These are phyloP conservation scores for Taenioides sp. DNA, from an alignment of 2,797 vertebrate species.

Conservation along the genomic window DNA sequence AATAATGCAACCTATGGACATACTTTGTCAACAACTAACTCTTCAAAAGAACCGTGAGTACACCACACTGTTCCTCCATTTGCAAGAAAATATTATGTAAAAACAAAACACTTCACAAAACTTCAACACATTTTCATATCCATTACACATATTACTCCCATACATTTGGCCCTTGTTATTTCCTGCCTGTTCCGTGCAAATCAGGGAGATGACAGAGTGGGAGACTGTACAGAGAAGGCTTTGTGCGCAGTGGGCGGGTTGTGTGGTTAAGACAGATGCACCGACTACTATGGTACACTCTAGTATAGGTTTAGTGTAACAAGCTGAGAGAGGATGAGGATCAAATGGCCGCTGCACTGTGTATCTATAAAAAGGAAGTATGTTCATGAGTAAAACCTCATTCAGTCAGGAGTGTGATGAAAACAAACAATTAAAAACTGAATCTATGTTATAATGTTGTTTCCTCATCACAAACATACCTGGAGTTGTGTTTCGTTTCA, in stretches of 20 bases:
- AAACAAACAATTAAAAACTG: background rate
- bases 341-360: slow-evolving; percentile 33
- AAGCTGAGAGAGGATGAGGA: slow-evolving; percentile 1
- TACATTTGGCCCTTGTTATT: slow-evolving; percentile 12
- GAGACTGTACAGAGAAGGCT: slow-evolving; percentile 50
- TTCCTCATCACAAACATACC: no score
- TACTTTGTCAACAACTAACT: no score
- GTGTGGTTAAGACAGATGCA: slow-evolving; percentile 43
- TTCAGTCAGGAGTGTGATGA: background rate
- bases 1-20: no score
- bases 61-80: background rate
- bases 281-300: slow-evolving; percentile 40
- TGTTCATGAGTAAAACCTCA: background rate
- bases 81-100: background rate
- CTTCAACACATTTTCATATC: background rate
- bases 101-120: background rate
- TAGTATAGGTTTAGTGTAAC: slow-evolving; percentile 27
- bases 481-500: no score
- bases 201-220: slow-evolving; percentile 33
- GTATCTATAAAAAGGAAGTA: slow-evolving; percentile 10
- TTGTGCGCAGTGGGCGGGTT: slow-evolving; percentile 54
- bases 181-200: slow-evolving; percentile 23
- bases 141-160: background rate
- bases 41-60: background rate
- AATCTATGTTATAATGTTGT: no score